Base-by-base conservation (phyloP, 2,888 invertebrate species). In the Atrina japonica region DNA sequence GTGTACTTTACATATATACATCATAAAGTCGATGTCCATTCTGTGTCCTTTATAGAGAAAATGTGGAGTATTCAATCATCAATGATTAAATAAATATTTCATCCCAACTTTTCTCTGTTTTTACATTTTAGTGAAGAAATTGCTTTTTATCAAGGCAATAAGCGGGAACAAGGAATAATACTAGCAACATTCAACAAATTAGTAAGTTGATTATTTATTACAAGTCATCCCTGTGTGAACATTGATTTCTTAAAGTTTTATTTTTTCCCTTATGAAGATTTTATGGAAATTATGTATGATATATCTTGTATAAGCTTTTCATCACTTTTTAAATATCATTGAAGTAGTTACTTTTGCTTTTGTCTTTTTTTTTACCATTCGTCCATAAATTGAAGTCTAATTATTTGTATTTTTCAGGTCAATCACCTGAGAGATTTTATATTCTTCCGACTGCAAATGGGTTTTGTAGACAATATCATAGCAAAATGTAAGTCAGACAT, bases 391-490 rank as follows among this genome's bases (percentile, higher is more conserved):
- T n/a, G n/a, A n/a, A n/a, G n/a, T n/a, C n/a, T n/a, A n/a, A n/a
- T n/a, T n/a, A n/a, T n/a, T 60, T 78, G 74, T 72, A 59, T 66
- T 90, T 82, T 90, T 63, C 86, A 93, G 93, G 94, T 96, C 27
- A 92, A 93, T 41, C 97, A 98, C 91, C 91, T 98, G 73, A 93
- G 95, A 75, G 95, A 94, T 88, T 96, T 96, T 92, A 93, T 97
- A 71, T 95, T 95, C 89, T 98, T 98, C 92, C 82, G 95, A 76
- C 95, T 97, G 55, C 92, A 94, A 49, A 97, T 99, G 95, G 99
- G 99, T 61, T 94, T 98, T 86, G 91, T 98, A 23, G 99, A 99
- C 91, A 99, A 98, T 91, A 95, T 99, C 76, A 93, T 99, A 66
- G 98, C 97, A 50, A 98, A 98, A 93, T 99, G 96, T 96, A 92